Base-by-base conservation (phyloP, 2,113 vertebrate species). In the Hippocampus zosterae region DNA sequence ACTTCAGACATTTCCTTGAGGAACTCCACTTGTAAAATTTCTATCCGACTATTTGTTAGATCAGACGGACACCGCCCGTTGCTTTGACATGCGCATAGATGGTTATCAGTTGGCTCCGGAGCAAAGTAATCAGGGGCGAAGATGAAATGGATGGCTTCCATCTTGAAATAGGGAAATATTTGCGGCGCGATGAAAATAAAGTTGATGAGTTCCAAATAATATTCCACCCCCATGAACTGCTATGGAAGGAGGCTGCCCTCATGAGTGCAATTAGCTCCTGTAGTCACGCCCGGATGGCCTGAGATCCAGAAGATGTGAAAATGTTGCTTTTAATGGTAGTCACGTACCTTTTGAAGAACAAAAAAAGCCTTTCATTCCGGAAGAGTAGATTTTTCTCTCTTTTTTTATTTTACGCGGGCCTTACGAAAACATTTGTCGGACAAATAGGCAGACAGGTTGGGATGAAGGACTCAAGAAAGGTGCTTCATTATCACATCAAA, bases 81-180 rank as follows among this genome's bases (percentile, higher is more conserved):
- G 10, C n/a, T 42, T 65, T 65, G n/a, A 16, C n/a, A 42, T 71
- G 63, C 71, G 62, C 71, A 41, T 37, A 37, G 33, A 37, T 75
- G 50, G 62, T 67, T 57, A 56, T 78, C 62, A 67, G 77, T 67
- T 64, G 56, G 15, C 71, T 11, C 75, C 68, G 56, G 73, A 74
- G 82, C 82, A 88, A 46, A 91, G 85, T 80, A 83, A 83, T 27
- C 83, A 86, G 84, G 75, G 62, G 42, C 41, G 9, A 63, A 84
- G 61, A 73, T 64, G 72, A 75, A 82, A 85, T 80, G 81, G 73
- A 82, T 81, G 84, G 33, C 82, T 86, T 56, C 63, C 41, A 86
- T 87, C 88, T 88, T 85, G 85, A 89, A 86, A 88, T 88, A 89
- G 88, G 88, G 81, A 85, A 87, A 91, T 89, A 68, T 75, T 81